Base-by-base conservation (phyloP, 2,888 invertebrate species). In the Andrena marginata region DNA sequence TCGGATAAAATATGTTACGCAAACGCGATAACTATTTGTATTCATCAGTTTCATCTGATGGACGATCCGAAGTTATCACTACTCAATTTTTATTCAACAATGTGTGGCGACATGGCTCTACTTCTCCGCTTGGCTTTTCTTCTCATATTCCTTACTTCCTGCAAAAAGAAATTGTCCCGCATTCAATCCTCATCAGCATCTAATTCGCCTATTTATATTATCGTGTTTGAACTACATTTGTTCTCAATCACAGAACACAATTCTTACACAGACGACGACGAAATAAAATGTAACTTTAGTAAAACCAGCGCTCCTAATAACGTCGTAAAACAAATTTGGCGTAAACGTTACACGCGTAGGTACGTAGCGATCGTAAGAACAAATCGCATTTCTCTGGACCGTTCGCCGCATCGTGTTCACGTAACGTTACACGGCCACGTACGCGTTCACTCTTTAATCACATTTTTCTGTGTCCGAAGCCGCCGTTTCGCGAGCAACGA, bases 401-500 rank as follows among this genome's bases (percentile, higher is more conserved):
- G n/a, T 70, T 69, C 31, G 51, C 51, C 23, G 10, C n/a, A 1
- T 29, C 8, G 29, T 20, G 67, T 26, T 48, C 20, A 23, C 56
- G 4, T 69, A 56, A 51, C 49, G 23, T 35, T 23, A 31, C 23
- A 31, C 59, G 59, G 42, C 10, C 33, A 33, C 31, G 48, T 13
- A 29, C 56, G 2, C 26, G 26, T 49, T 62, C 42, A 35, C 23
- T n/a, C 42, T 71, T 72, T 69, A 89, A 89, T 89, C 87, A 85
- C 79, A 85, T 84, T 90, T 86, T 81, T 76, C 65, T 73, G 54
- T 42, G 69, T 33, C 35, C 35, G 31, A 62, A 31, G 75, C 70
- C 82, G 82, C 85, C 82, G 82, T 86, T 89, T 84, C 74, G 69
- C 78, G 51, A 49, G 54, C 26, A 42, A 54, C 67, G 59, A 77